These are phyloP conservation scores for Phenganax stokvisi DNA, from an alignment of 92 coral and sea anemone genomes.

Conservation along the genomic window DNA sequence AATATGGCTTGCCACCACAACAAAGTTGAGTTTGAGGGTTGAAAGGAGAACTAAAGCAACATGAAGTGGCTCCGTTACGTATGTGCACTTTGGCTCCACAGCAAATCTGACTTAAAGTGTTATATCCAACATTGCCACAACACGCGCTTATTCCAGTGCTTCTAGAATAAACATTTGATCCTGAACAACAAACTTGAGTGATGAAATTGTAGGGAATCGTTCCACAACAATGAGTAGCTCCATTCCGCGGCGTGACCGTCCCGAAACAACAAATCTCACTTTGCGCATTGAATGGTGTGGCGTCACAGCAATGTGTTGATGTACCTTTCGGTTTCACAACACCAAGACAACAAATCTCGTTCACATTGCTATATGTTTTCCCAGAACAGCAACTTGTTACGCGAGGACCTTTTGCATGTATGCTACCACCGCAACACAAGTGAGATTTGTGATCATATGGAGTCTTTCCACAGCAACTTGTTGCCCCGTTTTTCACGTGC, in stretches of 20 bases:
- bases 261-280: not conserved
- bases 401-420: not conserved
- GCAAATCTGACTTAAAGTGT: no score
- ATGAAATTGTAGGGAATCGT: no score
- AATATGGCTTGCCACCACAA: no score
- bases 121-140: no score
- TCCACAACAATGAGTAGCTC: no score
- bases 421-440: not conserved
- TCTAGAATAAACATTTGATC: no score
- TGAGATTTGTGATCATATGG: not conserved
- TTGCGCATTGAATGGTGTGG: not conserved
- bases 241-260: not conserved
- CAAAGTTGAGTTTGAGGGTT: no score
- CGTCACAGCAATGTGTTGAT: not conserved
- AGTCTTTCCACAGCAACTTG: constrained; percentile 1
- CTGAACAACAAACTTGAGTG: no score
- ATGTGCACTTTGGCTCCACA: no score
- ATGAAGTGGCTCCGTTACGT: no score
- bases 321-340: not conserved
- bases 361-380: not conserved
- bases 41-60: no score
- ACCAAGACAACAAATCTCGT: not conserved
- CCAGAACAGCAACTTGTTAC: not conserved
- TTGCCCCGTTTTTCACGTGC: not conserved
- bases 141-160: no score